A percentile compares a stretch with the other conserved stretches of the same genome.
Conservation (phyloP, 2,888 invertebrate species). For the Orchesella flavescens region DNA sequence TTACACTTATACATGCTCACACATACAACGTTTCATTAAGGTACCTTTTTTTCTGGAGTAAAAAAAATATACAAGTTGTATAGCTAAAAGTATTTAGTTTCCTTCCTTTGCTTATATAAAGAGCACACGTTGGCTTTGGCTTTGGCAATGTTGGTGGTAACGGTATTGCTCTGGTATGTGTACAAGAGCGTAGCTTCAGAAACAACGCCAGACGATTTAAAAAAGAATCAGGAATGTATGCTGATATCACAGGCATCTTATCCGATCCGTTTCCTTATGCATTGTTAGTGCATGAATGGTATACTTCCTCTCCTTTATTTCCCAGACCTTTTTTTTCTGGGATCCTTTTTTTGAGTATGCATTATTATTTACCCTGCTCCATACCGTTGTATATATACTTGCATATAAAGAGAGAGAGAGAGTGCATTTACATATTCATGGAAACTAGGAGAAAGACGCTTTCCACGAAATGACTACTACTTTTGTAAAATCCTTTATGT, state of each 20-base stretch:
- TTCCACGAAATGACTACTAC: constrained; percentile 16
- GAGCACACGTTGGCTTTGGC: background rate
- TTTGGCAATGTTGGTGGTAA: background rate
- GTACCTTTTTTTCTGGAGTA: no score
- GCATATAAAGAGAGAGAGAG: constrained; percentile 15
- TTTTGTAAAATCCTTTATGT: constrained; percentile 11
- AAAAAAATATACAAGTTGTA: no score
- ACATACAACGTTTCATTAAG: background rate
- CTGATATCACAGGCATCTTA: constrained; percentile 43
- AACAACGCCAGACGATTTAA: constrained; percentile 45
- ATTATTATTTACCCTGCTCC: constrained; percentile 5
- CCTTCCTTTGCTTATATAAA: background rate
- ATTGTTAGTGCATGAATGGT: constrained; percentile 47
- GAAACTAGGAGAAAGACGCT: background rate
- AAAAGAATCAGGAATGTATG: constrained; percentile 24
- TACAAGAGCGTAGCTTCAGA: background rate
- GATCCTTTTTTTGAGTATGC: background rate
- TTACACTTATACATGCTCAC: background rate
- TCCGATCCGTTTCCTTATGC: constrained; percentile 50
- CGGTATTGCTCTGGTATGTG: background rate
- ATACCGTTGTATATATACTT: background rate
- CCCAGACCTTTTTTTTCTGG: background rate
- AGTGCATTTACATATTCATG: constrained; percentile 39
- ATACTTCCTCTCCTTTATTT: constrained; percentile 46
- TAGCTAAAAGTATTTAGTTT: background rate